Percentiles rank a stretch among this genome's conserved stretches.
These are phyloP conservation scores for Gopherus evgoodei DNA, from an alignment of 2,113 vertebrate genomes.

Conservation along the genomic window DNA sequence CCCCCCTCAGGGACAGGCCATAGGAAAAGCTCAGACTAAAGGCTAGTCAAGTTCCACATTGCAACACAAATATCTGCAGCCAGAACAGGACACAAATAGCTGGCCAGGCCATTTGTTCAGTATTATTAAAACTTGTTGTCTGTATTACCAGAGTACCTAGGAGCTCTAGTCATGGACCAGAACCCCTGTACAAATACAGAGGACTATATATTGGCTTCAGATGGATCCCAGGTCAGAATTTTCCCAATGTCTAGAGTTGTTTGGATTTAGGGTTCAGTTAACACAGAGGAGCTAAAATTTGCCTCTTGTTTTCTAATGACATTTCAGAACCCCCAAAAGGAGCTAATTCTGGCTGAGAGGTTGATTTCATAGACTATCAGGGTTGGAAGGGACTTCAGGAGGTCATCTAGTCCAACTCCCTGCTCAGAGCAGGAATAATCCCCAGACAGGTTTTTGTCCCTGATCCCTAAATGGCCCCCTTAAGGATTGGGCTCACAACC, in stretches of 20 bases:
- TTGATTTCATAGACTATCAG: background rate
- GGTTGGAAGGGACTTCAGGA: too few relatives aligned
- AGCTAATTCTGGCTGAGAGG: background rate
- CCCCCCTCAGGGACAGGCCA: background rate
- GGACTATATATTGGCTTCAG: background rate
- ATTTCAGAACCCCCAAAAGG: background rate
- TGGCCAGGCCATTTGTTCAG: background rate
- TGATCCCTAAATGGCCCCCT: too few relatives aligned
- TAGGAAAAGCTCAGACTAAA: background rate
- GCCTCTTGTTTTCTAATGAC: background rate
- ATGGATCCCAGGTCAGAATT: background rate
- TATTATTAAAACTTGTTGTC: background rate
- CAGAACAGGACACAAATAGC: background rate
- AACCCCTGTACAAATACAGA: background rate
- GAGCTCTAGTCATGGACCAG: background rate
- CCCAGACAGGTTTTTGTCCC: too few relatives aligned
- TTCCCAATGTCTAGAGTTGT: background rate
- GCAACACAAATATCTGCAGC: background rate
- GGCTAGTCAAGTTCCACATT: background rate
- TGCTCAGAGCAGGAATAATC: too few relatives aligned
- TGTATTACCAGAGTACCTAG: background rate
- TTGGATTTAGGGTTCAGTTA: background rate
- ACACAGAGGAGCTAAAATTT: background rate
- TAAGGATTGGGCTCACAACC: too few relatives aligned
- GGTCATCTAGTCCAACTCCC: too few relatives aligned